These are phyloP conservation scores for Procambarus clarkii DNA, from an alignment of 1,140 invertebrate genomes.

Conservation along the genomic window DNA sequence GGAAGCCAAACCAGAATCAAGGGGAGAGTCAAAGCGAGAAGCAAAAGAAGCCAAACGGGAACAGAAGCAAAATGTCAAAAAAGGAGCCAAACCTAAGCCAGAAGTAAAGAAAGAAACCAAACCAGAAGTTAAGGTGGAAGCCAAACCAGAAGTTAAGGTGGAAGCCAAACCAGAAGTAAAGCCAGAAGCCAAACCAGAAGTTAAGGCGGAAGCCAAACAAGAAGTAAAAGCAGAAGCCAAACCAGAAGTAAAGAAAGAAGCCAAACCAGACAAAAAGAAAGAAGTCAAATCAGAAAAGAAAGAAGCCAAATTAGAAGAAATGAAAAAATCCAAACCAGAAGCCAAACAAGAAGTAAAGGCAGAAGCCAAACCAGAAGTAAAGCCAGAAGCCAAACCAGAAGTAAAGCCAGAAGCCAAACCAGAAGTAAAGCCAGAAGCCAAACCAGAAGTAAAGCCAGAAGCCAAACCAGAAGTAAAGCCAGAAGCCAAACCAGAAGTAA, in stretches of 20 bases:
- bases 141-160: neutral
- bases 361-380: conserved; percentile 8
- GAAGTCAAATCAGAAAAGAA: neutral
- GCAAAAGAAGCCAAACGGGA: too few species aligned
- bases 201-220: neutral
- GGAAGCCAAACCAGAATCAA: too few species aligned
- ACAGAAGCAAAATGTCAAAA: neutral
- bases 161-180: neutral
- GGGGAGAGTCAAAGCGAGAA: too few species aligned
- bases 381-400: neutral
- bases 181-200: neutral
- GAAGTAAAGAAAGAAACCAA: neutral
- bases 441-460: neutral
- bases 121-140: neutral
- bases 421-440: neutral
- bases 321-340: neutral
- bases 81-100: neutral
- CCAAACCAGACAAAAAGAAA: neutral
- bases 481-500: neutral
- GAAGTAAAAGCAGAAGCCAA: neutral
- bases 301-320: conserved; percentile 2
- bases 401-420: neutral
- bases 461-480: neutral
- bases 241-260: neutral
- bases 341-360: neutral